Percentiles rank a stretch among this genome's conserved stretches.
These are phyloP conservation scores for Drosophila truncata DNA, from an alignment of 1,140 invertebrate species.

Conservation along the genomic window DNA sequence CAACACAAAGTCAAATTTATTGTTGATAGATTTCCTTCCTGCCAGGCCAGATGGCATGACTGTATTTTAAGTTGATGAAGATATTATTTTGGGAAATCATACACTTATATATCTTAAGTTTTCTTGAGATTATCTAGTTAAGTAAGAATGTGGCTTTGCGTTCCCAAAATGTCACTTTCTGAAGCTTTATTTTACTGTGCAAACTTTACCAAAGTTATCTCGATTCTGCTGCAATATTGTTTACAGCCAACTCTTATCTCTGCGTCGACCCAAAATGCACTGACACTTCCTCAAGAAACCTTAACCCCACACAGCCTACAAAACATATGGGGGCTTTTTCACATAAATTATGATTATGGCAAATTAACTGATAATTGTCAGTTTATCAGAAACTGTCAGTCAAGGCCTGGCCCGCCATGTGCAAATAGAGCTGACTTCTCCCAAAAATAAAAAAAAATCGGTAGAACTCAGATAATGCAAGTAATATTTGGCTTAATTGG, in stretches of 20 bases:
- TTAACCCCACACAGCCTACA: neutral
- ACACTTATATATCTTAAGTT: neutral
- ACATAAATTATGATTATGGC: slow-evolving; percentile 41
- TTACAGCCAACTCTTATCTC: slow-evolving; percentile 31
- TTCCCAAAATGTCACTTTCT: slow-evolving; percentile 4
- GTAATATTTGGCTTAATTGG: slow-evolving; percentile 72
- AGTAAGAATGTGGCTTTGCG: neutral
- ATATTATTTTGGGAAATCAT: neutral
- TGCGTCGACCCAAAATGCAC: slow-evolving; percentile 24
- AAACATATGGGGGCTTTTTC: slow-evolving; percentile 22
- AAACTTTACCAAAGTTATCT: slow-evolving; percentile 39
- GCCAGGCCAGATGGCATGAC: neutral
- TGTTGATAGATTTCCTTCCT: neutral
- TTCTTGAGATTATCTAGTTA: slow-evolving; percentile 2
- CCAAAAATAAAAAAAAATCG: slow-evolving; percentile 36
- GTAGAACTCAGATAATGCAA: slow-evolving; percentile 64
- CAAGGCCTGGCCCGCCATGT: slow-evolving; percentile 35
- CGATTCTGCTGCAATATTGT: slow-evolving; percentile 28
- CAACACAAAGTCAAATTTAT: slow-evolving; percentile 3
- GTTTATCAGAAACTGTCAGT: slow-evolving; percentile 50
- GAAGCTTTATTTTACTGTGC: neutral
- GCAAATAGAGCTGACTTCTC: slow-evolving; percentile 37
- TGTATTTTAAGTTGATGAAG: neutral
- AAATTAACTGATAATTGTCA: slow-evolving; percentile 58
- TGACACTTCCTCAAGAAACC: slow-evolving; percentile 13